phyloP scores from a whole-genome alignment of 2,113 vertebrate species.

The Syrrhaptes paradoxus region DNA sequence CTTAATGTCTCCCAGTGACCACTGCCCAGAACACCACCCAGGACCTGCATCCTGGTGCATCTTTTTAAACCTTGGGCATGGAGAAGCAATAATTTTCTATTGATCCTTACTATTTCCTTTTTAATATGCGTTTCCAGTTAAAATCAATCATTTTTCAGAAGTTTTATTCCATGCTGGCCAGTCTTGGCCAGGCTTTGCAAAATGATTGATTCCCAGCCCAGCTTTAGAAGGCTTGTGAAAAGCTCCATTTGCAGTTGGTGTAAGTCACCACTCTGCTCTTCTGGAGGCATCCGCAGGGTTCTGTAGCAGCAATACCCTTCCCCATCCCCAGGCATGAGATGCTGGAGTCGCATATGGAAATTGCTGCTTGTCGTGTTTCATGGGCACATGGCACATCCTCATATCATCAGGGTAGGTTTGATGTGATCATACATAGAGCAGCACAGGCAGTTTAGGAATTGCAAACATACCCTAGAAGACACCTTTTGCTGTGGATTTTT shows the following conservation, averaged over 20 bases:
- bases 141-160: neutral
- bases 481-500: accelerated
- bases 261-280: neutral
- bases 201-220: neutral
- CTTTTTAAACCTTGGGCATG: accelerated
- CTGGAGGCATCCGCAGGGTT: neutral
- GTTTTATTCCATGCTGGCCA: neutral
- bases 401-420: neutral
- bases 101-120: accelerated
- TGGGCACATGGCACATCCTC: neutral
- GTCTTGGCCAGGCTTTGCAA: neutral
- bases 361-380: neutral
- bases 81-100: neutral
- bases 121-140: neutral
- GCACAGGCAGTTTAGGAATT: neutral
- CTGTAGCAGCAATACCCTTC: neutral
- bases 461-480: accelerated
- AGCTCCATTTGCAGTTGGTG: neutral
- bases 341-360: neutral
- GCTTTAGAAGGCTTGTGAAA: neutral
- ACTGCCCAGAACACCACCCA: neutral
- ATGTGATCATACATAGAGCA: neutral
- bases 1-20: too few species aligned
- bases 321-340: neutral
- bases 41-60: neutral